A percentile compares a stretch with the other conserved stretches of the same genome.
These are phyloP conservation scores for Adrianichthys oophorus DNA, from an alignment of 2,797 vertebrate species.

Conservation along the genomic window DNA sequence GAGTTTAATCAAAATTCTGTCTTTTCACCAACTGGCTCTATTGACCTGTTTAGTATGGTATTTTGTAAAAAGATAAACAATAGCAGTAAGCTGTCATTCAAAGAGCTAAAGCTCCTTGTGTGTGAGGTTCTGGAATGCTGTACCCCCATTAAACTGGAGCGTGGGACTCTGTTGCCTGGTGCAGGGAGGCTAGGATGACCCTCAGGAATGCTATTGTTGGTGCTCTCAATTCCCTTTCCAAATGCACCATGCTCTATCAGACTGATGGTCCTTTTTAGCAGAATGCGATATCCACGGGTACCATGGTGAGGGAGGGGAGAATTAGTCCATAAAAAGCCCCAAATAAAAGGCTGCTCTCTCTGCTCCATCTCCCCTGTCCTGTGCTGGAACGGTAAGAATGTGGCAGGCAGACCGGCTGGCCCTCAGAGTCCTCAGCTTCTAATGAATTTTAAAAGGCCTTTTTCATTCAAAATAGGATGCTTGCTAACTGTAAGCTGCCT, in stretches of 20 bases:
- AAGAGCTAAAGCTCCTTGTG: constrained; percentile 46
- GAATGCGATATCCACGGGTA: constrained; percentile 87
- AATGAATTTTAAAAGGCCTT: constrained; percentile 96
- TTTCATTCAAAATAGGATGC: constrained; percentile 85
- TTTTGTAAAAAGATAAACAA: constrained; percentile 19
- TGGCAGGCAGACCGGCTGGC: constrained; percentile 78
- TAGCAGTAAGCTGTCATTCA: constrained; percentile 37
- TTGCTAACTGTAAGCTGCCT: constrained; percentile 79
- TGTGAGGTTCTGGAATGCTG: constrained; percentile 57
- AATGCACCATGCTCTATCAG: constrained; percentile 82
- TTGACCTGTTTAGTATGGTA: constrained; percentile 1
- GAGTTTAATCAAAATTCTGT: background rate
- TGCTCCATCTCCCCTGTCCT: constrained; percentile 79
- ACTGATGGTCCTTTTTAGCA: constrained; percentile 85
- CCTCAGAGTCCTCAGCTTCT: constrained; percentile 77
- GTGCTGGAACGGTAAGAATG: constrained; percentile 90
- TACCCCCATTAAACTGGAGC: constrained; percentile 67
- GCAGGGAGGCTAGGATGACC: constrained; percentile 70
- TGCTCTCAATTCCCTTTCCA: constrained; percentile 72
- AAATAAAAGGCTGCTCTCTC: constrained; percentile 83
- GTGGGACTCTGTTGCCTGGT: constrained; percentile 73
- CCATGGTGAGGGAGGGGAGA: constrained; percentile 60
- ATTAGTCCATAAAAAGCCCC: constrained; percentile 83
- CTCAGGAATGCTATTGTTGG: constrained; percentile 84
- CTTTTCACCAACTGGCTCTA: background rate